Percentiles rank a stretch among this genome's conserved stretches.
Conservation (phyloP, 2,888 invertebrate species). For the Coenonympha arcania region DNA sequence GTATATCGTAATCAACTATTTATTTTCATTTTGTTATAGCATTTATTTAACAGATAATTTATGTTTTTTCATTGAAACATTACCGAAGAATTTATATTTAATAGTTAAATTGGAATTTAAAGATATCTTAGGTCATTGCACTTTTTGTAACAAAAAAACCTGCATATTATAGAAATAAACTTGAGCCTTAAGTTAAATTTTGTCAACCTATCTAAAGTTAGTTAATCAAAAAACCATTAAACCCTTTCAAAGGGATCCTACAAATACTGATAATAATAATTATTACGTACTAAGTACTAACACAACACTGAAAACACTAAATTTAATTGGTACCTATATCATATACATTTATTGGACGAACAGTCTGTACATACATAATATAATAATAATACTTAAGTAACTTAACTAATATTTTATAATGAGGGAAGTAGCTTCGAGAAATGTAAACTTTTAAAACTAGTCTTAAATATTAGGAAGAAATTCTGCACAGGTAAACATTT, state of each 20-base stretch:
- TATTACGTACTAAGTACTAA: no score
- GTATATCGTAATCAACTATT: slow-evolving; percentile 33
- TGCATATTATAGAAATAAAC: no score
- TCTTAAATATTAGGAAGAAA: slow-evolving; percentile 14
- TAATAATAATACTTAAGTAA: no score
- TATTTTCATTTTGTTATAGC: slow-evolving; percentile 13
- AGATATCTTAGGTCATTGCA: no score
- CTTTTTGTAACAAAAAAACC: no score
- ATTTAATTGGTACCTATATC: not conserved
- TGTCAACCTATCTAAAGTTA: slow-evolving; percentile 8
- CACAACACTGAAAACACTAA: slow-evolving; percentile 10
- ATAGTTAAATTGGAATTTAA: not conserved
- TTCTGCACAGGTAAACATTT: slow-evolving; percentile 9
- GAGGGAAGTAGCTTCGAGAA: no score
- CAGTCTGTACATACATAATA: slow-evolving; percentile 15
- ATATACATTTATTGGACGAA: slow-evolving; percentile 19
- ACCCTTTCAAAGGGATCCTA: not conserved
- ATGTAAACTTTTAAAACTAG: not conserved
- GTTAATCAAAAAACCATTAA: not conserved
- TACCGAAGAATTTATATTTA: no score
- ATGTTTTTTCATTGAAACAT: not conserved
- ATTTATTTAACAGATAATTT: slow-evolving; percentile 1
- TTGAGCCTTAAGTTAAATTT: slow-evolving; percentile 13
- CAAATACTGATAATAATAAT: not conserved
- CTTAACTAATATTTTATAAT: not conserved